phyloP scores from a whole-genome alignment of 2,888 invertebrate genomes.

The Euzophera pinguis region DNA sequence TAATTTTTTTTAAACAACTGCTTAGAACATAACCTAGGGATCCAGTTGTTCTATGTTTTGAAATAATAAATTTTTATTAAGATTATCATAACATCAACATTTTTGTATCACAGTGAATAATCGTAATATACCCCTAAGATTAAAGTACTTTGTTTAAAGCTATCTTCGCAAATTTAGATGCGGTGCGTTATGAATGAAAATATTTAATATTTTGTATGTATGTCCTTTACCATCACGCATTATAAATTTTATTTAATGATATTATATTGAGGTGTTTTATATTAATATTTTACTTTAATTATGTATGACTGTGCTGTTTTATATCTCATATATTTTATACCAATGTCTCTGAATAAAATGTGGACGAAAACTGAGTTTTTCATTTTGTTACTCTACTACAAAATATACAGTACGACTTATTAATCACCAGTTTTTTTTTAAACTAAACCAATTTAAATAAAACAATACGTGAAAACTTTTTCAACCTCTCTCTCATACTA shows the following conservation, averaged over 20 bases:
- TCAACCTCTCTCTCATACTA: no score
- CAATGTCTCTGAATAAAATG: slow-evolving; percentile 78
- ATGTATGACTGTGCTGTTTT: slow-evolving; percentile 77
- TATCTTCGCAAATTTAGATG: neutral
- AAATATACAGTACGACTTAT: neutral
- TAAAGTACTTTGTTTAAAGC: neutral
- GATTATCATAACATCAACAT: slow-evolving; percentile 7
- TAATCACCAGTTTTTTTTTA: no score
- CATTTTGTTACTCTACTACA: neutral
- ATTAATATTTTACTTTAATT: slow-evolving; percentile 61
- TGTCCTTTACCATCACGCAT: slow-evolving; percentile 23
- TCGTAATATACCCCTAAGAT: neutral
- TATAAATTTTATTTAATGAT: slow-evolving; percentile 22
- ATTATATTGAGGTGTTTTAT: slow-evolving; percentile 42
- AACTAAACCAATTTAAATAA: no score
- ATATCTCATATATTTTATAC: slow-evolving; percentile 80
- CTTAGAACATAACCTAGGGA: no score
- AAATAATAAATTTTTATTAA: no score
- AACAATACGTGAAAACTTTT: no score
- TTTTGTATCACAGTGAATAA: slow-evolving; percentile 56
- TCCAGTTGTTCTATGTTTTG: no score
- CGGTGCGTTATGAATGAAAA: neutral
- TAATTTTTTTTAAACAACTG: no score
- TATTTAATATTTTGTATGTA: neutral
- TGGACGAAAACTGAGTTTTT: slow-evolving; percentile 45